Evolutionary conservation across 64 coral and sea anemone genomes (phyloP), one percentile per base, ranked within the genome.

Genomic region (Montipora cactus): DNA sequence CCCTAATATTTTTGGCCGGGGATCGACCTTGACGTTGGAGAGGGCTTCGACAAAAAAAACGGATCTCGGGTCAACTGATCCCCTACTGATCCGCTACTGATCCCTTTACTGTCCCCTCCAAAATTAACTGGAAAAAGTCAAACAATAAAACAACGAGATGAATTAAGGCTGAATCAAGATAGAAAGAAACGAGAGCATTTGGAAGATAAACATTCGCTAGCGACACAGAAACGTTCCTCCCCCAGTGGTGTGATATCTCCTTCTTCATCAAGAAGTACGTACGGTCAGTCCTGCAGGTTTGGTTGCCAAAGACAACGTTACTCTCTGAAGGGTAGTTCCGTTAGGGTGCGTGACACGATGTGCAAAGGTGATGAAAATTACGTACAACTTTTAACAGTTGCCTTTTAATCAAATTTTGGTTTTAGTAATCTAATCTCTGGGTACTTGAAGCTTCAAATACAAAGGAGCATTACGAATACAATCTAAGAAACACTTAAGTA

Each of bases 351-450:
- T 53, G 49, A 76, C 46, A 92, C 90, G 7, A 16, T 21, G 5
- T 92, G 90, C 21, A 83, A 46, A 92, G 90, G 90, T 92, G 46
- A 78, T 9, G 61, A 66, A 1, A 66, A 66, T 66, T 66, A 66
- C 9, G 11, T 66, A 71, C n/a, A 71, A 23, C 18, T 71, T n/a
- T 71, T 71, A 71, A 71, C 0, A 71, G 67, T 71, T 23, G 3
- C 67, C 67, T 71, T 19, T 71, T 71, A 23, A 71, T 19, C 67
- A 71, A 71, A 71, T 71, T 71, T 71, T 71, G 67, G 67, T 71
- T 71, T 71, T 4, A 71, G 67, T 71, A 71, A 71, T 23, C 52
- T 57, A 57, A 57, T 57, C 67, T 71, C 3, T 71, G 67, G 67
- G 67, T 71, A 23, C 67, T 71, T 71, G 67, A 71, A 21, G 18